Base-by-base conservation (phyloP, 2,113 vertebrate genomes). In the Struthidea cinerea region DNA sequence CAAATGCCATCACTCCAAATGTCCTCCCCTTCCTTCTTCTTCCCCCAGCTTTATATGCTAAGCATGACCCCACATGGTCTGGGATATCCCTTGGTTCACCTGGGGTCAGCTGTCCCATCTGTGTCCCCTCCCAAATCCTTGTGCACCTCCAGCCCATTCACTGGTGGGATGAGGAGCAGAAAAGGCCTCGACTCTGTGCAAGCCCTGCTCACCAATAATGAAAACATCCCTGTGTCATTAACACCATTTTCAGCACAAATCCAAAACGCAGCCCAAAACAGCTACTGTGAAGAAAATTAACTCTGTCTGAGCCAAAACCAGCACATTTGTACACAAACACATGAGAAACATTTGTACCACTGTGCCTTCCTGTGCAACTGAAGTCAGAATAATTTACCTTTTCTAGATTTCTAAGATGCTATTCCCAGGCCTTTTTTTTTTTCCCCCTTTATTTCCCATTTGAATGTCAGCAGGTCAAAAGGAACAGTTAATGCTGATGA, bases 391-490 rank as follows among this genome's bases (percentile, higher is more conserved):
- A 74, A 70, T 93, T 94, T 77, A 85, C 67, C 55, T 95, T 91
- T 2, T 3, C 32, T 80, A 33, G 39, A 88, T 88, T 90, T 93
- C 35, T 69, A 44, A 86, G 44, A 52, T 90, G 56, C 24, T 81
- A 4, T 44, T 77, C 7, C 22, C 52, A 27, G n/a, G 7, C 16
- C 16, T 9, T 9, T 56, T 15, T 46, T 44, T 37, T 68, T 32
- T 19, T 22, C 13, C 19, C 7, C 13, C 24, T 70, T 71, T 70
- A 61, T 76, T 92, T 87, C 71, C 84, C 59, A 75, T 94, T 91
- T 92, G 73, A 88, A 92, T 93, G 92, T 95, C 94, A 92, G 87
- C 79, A 90, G 92, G 92, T 96, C 93, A 97, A 96, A 96, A 95
- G 73, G 85, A 94, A 59, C 88, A 88, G 94, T 90, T 97, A 95